Conservation (phyloP, 2,888 invertebrate genomes). For the Frankliniella intonsa region DNA sequence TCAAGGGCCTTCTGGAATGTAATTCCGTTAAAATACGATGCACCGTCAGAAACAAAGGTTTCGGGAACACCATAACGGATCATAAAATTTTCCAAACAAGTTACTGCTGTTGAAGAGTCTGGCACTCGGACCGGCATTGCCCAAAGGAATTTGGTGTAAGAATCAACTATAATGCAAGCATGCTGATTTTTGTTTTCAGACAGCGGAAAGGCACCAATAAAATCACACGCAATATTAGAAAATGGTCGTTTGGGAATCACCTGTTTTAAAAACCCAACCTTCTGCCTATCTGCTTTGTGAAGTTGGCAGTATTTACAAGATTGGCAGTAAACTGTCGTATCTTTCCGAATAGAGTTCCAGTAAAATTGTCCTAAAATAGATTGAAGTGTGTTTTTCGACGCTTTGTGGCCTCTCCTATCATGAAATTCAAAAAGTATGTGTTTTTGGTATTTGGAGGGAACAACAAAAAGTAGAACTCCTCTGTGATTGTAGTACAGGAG, state of each 20-base stretch:
- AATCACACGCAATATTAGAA: background rate
- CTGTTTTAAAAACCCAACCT: no score
- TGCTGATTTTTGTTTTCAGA: background rate
- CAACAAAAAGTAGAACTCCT: background rate
- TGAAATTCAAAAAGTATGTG: background rate
- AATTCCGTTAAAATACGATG: background rate
- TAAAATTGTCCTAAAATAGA: no score
- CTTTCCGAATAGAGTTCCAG: no score
- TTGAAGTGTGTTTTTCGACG: no score
- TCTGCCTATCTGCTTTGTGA: no score
- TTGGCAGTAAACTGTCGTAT: no score
- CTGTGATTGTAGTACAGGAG: background rate
- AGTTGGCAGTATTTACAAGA: no score
- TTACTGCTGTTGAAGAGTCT: background rate
- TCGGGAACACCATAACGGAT: background rate
- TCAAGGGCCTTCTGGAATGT: background rate
- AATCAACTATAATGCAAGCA: background rate
- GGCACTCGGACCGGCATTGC: background rate
- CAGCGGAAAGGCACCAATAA: background rate
- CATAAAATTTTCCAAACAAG: background rate
- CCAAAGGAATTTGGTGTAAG: background rate
- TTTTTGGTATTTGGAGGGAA: background rate
- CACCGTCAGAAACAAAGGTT: background rate
- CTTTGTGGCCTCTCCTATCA: no score
- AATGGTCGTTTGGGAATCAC: background rate